Percentiles rank a stretch among this genome's conserved stretches.
Evolutionary conservation across 2,113 vertebrate species (phyloP).

Genomic region (Eulemur rufifrons): DNA sequence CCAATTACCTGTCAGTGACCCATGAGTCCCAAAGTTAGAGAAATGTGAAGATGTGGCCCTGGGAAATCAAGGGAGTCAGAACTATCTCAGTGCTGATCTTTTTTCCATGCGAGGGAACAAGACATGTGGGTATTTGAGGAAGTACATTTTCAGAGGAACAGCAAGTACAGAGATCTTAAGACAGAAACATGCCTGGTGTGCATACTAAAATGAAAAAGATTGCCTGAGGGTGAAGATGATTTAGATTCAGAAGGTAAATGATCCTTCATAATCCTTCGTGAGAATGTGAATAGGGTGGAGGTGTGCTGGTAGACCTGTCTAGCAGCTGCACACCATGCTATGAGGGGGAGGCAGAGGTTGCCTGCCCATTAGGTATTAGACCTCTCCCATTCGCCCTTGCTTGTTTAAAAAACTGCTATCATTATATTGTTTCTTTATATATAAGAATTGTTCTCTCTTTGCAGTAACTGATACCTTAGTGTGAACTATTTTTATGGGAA

Average conservation of each 20-base stretch:
- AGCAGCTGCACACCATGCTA: accelerated
- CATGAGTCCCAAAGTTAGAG: neutral
- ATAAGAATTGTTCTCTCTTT: neutral
- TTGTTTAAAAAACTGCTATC: neutral
- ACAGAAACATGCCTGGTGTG: neutral
- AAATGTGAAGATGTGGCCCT: neutral
- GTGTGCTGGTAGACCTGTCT: neutral
- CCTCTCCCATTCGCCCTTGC: neutral
- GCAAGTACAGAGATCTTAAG: neutral
- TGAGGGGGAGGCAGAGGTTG: accelerated
- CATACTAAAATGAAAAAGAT: neutral
- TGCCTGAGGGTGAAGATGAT: neutral
- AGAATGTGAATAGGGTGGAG: neutral
- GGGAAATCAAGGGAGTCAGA: neutral
- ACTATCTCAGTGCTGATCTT: neutral
- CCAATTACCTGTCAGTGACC: neutral
- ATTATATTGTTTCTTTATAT: neutral
- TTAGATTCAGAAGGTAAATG: neutral
- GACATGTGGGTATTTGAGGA: neutral
- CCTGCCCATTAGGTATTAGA: too few relatives aligned
- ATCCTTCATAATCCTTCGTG: neutral
- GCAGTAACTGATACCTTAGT: neutral
- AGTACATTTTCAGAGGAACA: neutral
- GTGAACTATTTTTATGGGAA: neutral
- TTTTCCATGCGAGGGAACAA: neutral